phyloP scores from a whole-genome alignment of 2,113 vertebrate species.

The Progne subis region DNA sequence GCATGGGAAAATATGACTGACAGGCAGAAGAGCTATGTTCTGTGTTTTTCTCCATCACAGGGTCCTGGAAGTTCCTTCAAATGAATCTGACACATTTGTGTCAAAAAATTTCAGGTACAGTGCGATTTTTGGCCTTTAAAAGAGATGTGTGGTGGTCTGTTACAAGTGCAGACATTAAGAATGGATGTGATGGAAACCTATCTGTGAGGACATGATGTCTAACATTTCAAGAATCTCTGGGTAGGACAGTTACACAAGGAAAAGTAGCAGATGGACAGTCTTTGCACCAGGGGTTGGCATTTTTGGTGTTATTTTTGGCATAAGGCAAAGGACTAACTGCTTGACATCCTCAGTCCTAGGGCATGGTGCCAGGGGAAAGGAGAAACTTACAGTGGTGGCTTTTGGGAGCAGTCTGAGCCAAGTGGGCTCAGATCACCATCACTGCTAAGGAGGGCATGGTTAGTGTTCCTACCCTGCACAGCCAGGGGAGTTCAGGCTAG shows the following conservation, averaged over 20 bases:
- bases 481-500: neutral
- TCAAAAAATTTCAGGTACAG: neutral
- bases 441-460: neutral
- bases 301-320: neutral
- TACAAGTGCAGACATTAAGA: neutral
- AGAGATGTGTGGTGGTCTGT: neutral
- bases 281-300: neutral
- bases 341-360: neutral
- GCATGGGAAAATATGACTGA: neutral
- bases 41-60: neutral
- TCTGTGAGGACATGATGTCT: neutral
- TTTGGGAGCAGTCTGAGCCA: neutral
- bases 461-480: neutral
- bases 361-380: too few species aligned
- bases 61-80: neutral
- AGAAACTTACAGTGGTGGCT: neutral
- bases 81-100: neutral
- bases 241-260: neutral
- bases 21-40: neutral
- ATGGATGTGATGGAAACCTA: neutral
- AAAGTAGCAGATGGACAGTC: neutral
- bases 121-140: neutral
- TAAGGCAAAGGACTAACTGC: neutral
- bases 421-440: neutral
- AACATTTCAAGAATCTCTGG: neutral